Percentiles rank a stretch among this genome's conserved stretches.
These are phyloP conservation scores for Alethe diademata DNA, from an alignment of 2,113 vertebrate species.

Conservation along the genomic window DNA sequence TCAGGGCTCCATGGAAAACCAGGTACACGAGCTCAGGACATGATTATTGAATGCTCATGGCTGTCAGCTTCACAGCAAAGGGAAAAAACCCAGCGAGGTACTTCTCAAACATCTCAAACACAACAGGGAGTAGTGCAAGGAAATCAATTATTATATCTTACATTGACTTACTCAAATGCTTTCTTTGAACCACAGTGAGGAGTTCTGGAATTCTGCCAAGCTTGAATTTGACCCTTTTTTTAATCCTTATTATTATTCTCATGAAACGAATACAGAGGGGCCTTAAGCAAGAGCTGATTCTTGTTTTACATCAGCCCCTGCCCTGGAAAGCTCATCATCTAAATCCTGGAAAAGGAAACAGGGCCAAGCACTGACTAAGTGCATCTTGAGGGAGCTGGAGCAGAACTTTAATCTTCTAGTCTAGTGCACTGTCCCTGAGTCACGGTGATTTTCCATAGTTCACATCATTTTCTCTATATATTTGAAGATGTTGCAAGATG, in stretches of 20 bases:
- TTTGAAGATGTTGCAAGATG: slow-evolving; percentile 33
- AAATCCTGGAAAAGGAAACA: not conserved
- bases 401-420: slow-evolving; percentile 50
- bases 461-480: not conserved
- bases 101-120: not conserved
- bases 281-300: slow-evolving; percentile 22
- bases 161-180: not conserved
- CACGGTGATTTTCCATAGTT: not conserved
- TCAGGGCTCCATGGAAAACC: not conserved
- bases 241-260: not conserved
- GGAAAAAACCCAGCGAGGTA: not conserved
- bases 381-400: not conserved
- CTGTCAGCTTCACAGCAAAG: not conserved
- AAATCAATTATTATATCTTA: not conserved
- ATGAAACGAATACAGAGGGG: not conserved
- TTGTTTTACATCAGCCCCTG: slow-evolving; percentile 7
- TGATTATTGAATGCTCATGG: not conserved
- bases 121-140: not conserved
- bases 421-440: slow-evolving; percentile 9
- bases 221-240: not conserved
- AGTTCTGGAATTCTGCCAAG: not conserved
- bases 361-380: not conserved
- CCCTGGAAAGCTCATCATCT: not conserved
- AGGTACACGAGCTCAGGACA: not conserved
- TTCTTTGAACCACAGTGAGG: not conserved